phyloP scores from a whole-genome alignment of 2,113 vertebrate genomes.

The Sceloporus tristichus region DNA sequence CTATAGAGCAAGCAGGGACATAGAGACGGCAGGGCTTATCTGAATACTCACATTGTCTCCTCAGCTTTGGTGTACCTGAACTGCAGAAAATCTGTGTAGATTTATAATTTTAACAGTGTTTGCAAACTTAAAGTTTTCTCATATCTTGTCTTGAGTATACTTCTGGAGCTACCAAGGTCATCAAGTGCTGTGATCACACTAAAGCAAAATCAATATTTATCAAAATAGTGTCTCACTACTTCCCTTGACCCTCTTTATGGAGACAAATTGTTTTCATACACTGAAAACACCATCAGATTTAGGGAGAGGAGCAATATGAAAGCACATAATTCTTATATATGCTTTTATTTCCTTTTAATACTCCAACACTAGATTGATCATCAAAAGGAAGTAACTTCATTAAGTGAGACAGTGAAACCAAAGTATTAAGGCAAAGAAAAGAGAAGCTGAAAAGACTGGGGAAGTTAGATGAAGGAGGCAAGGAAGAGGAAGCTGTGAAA shows the following conservation, averaged over 20 bases:
- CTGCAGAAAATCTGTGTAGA: background rate
- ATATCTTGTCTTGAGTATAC: constrained; percentile 21
- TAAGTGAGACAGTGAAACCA: constrained; percentile 3
- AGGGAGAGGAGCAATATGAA: constrained; percentile 26
- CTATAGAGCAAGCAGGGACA: background rate
- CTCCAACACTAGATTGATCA: constrained; percentile 33
- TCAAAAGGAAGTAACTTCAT: constrained; percentile 31
- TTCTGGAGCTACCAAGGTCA: constrained; percentile 53
- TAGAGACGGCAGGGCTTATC: too few relatives aligned
- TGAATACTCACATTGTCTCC: too few relatives aligned
- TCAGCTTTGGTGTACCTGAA: background rate
- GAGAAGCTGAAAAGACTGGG: constrained; percentile 5
- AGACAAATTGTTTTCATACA: constrained; percentile 52
- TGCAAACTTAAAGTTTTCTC: background rate
- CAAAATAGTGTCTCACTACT: constrained; percentile 45
- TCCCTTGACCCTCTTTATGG: constrained; percentile 42
- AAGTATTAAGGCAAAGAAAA: constrained; percentile 34
- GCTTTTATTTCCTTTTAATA: background rate
- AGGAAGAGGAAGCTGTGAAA: constrained; percentile 46
- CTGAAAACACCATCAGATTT: constrained; percentile 37
- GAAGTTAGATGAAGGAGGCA: background rate
- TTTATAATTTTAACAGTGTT: background rate
- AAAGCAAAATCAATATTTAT: constrained; percentile 57
- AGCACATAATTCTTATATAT: constrained; percentile 28
- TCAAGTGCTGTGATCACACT: constrained; percentile 55